These are phyloP conservation scores for Coremacera marginata DNA, from an alignment of 2,888 invertebrate genomes.

Conservation along the genomic window DNA sequence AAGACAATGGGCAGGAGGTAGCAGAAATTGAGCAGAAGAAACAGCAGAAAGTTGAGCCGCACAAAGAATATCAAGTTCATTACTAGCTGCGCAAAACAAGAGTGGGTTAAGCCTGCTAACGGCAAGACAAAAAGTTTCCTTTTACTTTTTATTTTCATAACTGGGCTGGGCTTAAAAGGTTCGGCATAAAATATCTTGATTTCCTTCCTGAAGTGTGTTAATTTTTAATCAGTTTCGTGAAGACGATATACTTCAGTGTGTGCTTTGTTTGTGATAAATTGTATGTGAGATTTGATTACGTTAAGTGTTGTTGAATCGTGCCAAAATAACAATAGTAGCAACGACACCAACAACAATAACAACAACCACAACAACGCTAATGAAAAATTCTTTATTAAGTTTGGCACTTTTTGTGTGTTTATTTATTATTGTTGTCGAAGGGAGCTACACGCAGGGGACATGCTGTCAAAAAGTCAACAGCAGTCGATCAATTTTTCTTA, in stretches of 20 bases:
- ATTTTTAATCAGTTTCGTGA: conserved; percentile 19
- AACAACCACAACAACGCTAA: too few species aligned
- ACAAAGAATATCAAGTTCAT: neutral
- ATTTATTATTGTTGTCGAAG: too few species aligned
- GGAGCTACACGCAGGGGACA: neutral
- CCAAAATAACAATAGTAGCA: neutral
- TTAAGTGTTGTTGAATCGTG: conserved; percentile 4
- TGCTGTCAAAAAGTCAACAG: neutral
- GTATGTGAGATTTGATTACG: conserved; percentile 28
- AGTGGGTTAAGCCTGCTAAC: neutral
- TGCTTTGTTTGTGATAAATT: conserved; percentile 25
- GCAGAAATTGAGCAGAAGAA: too few species aligned
- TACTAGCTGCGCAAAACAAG: neutral
- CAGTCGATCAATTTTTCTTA: neutral
- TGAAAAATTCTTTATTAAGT: too few species aligned
- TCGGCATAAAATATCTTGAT: neutral
- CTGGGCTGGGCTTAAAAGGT: neutral
- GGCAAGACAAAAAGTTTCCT: too few species aligned
- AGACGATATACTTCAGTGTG: neutral
- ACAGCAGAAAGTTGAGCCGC: neutral
- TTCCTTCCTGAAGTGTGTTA: conserved; percentile 24
- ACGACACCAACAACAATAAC: neutral
- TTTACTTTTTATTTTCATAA: too few species aligned
- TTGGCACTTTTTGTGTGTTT: too few species aligned
- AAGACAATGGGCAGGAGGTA: neutral